These are phyloP conservation scores for Anseranas semipalmata DNA, from an alignment of 2,113 vertebrate species.

Conservation along the genomic window DNA sequence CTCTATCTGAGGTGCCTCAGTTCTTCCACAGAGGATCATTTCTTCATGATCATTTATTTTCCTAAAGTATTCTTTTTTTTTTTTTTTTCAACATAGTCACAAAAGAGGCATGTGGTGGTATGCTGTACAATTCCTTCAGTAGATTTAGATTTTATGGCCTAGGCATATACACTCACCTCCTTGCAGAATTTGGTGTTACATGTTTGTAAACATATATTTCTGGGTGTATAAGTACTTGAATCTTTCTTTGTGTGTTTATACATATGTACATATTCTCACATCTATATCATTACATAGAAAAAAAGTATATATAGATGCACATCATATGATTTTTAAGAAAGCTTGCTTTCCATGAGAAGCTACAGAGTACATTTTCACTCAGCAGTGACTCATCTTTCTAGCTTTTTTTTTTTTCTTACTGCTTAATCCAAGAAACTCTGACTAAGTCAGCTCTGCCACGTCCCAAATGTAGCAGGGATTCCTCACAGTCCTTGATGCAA, in stretches of 20 bases:
- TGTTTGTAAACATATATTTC: background rate
- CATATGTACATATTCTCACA: background rate
- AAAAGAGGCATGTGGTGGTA: background rate
- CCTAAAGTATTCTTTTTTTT: background rate
- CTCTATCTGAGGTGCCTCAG: background rate
- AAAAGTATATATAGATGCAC: background rate
- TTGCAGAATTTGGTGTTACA: background rate
- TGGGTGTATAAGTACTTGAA: fast-evolving
- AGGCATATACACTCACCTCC: background rate
- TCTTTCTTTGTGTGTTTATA: background rate
- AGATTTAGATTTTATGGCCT: background rate
- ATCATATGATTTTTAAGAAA: constrained; percentile 17
- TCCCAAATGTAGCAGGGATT: constrained; percentile 72
- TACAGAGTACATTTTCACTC: constrained; percentile 56
- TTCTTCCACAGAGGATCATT: background rate
- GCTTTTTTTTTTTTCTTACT: constrained; percentile 16
- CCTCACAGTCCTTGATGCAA: constrained; percentile 65
- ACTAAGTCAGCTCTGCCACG: constrained; percentile 76
- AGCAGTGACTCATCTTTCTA: constrained; percentile 69
- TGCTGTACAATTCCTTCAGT: background rate
- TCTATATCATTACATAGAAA: background rate
- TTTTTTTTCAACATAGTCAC: background rate
- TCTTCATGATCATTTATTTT: background rate
- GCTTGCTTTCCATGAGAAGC: constrained; percentile 41
- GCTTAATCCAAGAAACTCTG: constrained; percentile 73